phyloP scores from a whole-genome alignment of 2,113 vertebrate species.

The Archocentrus centrarchus region DNA sequence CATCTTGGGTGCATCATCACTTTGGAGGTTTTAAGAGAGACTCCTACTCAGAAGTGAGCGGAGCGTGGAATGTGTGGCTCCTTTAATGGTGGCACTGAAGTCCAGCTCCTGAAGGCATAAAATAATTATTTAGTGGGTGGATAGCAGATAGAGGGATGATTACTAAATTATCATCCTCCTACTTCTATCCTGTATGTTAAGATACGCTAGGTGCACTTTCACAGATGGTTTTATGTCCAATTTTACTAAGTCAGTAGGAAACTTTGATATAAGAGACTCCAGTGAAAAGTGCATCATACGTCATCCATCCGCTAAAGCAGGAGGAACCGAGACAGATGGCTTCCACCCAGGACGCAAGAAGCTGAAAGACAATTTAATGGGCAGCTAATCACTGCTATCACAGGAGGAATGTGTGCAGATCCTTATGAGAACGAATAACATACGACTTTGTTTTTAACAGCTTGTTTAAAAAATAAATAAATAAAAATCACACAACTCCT shows the following conservation, averaged over 20 bases:
- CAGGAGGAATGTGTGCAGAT: not conserved
- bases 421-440: slow-evolving; percentile 16
- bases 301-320: slow-evolving; percentile 15
- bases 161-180: slow-evolving; percentile 63
- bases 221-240: slow-evolving; percentile 36
- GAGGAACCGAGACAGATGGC: slow-evolving; percentile 6
- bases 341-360: not conserved
- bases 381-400: slow-evolving; percentile 18
- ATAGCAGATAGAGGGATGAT: slow-evolving; percentile 49
- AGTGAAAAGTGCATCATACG: slow-evolving; percentile 24
- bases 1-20: slow-evolving; percentile 41
- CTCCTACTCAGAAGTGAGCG: slow-evolving; percentile 51
- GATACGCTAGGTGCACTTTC: slow-evolving; percentile 28
- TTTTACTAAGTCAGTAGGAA: slow-evolving; percentile 37
- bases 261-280: slow-evolving; percentile 37
- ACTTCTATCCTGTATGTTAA: slow-evolving; percentile 15
- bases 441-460: not conserved
- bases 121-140: slow-evolving; percentile 63
- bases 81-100: slow-evolving; percentile 50
- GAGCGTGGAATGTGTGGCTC: slow-evolving; percentile 41
- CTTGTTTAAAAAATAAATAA: not conserved
- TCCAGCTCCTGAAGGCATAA: slow-evolving; percentile 53
- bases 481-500: slow-evolving; percentile 12
- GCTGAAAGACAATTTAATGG: slow-evolving; percentile 38
- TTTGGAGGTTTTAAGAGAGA: slow-evolving; percentile 27